Evolutionary conservation across 2,797 vertebrate genomes (phyloP), one percentile per base, ranked within the genome.

Genomic region (Esox masquinongy): DNA sequence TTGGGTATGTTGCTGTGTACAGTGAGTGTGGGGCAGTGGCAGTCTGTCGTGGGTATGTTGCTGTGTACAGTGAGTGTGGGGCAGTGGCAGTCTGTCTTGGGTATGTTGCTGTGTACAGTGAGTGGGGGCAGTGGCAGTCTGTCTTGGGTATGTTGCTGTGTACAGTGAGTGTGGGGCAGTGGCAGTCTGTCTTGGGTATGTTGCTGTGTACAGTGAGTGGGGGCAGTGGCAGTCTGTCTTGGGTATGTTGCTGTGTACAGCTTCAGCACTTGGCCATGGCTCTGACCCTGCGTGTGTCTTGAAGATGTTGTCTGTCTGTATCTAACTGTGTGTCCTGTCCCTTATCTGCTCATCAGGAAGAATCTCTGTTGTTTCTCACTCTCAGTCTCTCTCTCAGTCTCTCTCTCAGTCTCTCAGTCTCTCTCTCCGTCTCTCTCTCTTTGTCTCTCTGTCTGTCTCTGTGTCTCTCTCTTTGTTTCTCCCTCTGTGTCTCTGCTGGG

Each of bases 351-450:
- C 11, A n/a, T 72, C 51, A 19, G 8, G 17, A 12, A 17, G 26
- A 19, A 24, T 24, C 70, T 68, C 68, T 51, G 78, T 36, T 49
- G 53, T 14, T 56, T 80, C 73, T 64, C 69, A 70, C 11, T 77
- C 12, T 34, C 43, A 56, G 24, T 50, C 70, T 59, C 49, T 56
- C n/a, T 47, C 0, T 29, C 5, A n/a, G n/a, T n/a, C 4, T 5
- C 16, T 39, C 22, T 11, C 1, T 17, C 29, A 17, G 12, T 70
- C 24, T 50, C 69, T 5, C 69, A 70, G 5, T 77, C 12, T 34
- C 43, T 59, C 17, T 50, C 70, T 50, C 11, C 5, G 12, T 70
- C 43, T 70, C 11, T 12, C 14, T 50, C 69, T 31, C 1, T 31
- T 1, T n/a, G n/a, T n/a, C 4, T 5, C 16, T 39, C 22, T 11